Evolutionary conservation across 2,888 invertebrate genomes (phyloP).

Genomic region (Parnassius mnemosyne): DNA sequence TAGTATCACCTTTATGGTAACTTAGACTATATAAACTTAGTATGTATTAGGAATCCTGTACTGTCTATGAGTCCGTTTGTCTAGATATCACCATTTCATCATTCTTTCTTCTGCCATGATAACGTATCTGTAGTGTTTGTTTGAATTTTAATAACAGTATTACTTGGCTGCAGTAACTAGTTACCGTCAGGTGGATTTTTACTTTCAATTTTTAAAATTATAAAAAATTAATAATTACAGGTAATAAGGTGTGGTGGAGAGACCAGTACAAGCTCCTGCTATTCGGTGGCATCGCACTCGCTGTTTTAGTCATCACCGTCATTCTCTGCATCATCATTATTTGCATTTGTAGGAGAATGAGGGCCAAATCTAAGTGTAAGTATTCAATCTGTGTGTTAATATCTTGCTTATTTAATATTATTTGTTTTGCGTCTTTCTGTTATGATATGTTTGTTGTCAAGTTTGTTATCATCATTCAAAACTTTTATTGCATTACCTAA

Average conservation of each 20-base stretch:
- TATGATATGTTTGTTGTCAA: background rate
- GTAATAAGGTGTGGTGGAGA: conserved; percentile 90
- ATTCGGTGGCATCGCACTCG: conserved; percentile 80
- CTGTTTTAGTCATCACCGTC: conserved; percentile 79
- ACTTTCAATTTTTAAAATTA: background rate
- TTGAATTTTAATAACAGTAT: too few relatives aligned
- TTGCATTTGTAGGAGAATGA: conserved; percentile 90
- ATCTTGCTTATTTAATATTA: conserved; percentile 6
- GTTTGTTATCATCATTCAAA: background rate
- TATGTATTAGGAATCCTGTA: too few relatives aligned
- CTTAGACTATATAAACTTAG: background rate
- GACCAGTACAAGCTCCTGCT: conserved; percentile 90
- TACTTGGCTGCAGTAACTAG: too few relatives aligned
- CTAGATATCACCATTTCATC: too few relatives aligned
- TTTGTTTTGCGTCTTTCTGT: background rate
- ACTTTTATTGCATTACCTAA: background rate
- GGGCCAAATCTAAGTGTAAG: conserved; percentile 92
- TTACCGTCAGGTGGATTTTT: too few relatives aligned
- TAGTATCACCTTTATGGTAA: background rate
- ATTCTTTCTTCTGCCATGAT: too few relatives aligned
- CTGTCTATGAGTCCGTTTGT: too few relatives aligned
- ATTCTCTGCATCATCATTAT: conserved; percentile 92
- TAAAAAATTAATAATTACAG: conserved; percentile 59
- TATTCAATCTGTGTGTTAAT: conserved; percentile 37
- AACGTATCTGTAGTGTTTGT: too few relatives aligned